These are phyloP conservation scores for Acholoe squamosa DNA, from an alignment of 2,888 invertebrate genomes.

Conservation along the genomic window DNA sequence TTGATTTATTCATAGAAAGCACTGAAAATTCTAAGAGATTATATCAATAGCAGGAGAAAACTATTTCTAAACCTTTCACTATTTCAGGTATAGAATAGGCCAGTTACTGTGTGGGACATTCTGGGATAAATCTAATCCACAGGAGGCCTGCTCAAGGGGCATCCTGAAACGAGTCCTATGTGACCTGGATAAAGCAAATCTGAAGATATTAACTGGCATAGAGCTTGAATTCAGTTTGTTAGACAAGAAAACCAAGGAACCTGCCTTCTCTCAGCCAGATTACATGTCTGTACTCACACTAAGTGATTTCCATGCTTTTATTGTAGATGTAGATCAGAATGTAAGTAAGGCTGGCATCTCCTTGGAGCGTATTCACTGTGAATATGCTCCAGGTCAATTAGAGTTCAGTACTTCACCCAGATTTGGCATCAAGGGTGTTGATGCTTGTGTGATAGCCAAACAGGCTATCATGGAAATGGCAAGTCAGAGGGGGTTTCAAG, in stretches of 20 bases:
- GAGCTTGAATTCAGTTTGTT: not conserved
- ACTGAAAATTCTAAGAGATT: not conserved
- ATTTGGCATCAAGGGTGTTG: slow-evolving; percentile 67
- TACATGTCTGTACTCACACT: not conserved
- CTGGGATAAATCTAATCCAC: not conserved
- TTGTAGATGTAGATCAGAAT: slow-evolving; percentile 62
- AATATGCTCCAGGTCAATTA: slow-evolving; percentile 68
- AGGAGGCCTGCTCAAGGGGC: not conserved
- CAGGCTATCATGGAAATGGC: slow-evolving; percentile 68
- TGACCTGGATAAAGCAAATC: not conserved
- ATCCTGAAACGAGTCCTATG: not conserved
- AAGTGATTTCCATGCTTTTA: not conserved
- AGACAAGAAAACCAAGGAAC: not conserved
- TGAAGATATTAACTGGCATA: not conserved
- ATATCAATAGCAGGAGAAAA: not conserved
- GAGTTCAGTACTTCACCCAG: slow-evolving; percentile 67
- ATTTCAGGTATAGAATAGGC: not conserved
- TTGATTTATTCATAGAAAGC: not conserved
- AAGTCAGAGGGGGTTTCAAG: slow-evolving; percentile 50
- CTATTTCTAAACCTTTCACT: not conserved
- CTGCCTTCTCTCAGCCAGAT: not conserved
- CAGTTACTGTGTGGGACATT: not conserved
- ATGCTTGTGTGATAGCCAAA: slow-evolving; percentile 66
- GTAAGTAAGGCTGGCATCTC: slow-evolving; percentile 58
- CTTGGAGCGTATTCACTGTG: slow-evolving; percentile 63